Percentiles rank a stretch among this genome's conserved stretches.
Conservation (phyloP, 2,113 vertebrate genomes). For the Ciconia stormi region DNA sequence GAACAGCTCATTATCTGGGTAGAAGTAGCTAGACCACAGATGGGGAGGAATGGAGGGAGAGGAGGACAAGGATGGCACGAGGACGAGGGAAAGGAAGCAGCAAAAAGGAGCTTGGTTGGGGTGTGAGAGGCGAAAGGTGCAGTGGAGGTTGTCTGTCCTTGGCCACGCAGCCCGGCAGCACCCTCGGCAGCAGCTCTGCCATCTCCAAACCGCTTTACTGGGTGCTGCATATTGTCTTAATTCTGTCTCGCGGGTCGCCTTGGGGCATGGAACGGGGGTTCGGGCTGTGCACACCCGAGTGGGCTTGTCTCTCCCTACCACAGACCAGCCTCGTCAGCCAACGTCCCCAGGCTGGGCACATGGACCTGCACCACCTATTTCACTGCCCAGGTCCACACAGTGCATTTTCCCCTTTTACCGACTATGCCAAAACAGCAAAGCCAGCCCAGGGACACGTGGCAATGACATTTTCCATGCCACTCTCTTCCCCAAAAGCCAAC, state of each 20-base stretch:
- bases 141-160: accelerated
- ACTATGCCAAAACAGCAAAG: neutral
- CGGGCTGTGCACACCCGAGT: accelerated
- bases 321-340: neutral
- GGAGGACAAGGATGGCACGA: neutral
- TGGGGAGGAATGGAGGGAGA: neutral
- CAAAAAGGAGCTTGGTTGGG: neutral
- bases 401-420: neutral
- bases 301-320: neutral
- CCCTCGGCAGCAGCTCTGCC: neutral
- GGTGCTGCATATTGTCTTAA: neutral
- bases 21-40: neutral
- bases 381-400: neutral
- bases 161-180: accelerated
- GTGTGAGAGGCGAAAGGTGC: neutral
- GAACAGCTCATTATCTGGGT: neutral
- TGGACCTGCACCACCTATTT: neutral
- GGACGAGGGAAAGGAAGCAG: neutral
- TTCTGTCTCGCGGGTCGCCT: accelerated
- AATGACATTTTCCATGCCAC: neutral
- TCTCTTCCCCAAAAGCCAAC: neutral
- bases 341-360: accelerated
- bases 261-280: neutral
- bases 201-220: accelerated
- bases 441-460: neutral